Evolutionary conservation across 2,888 invertebrate genomes (phyloP).

Genomic region (Pachycephus smyrnensis): DNA sequence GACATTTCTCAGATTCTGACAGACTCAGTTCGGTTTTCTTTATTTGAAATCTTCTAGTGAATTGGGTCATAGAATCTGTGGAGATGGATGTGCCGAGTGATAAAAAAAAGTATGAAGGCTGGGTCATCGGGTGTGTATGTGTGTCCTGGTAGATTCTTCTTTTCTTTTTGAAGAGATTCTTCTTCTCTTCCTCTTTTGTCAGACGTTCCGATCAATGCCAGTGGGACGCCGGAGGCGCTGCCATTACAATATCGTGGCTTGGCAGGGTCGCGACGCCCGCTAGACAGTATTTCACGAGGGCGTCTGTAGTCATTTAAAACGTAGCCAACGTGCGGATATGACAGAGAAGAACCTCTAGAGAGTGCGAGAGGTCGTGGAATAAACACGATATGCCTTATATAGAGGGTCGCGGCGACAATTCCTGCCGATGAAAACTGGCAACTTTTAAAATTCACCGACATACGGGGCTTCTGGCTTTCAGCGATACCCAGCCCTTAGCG

Average conservation of each 20-base stretch:
- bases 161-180: neutral
- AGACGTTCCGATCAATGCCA: neutral
- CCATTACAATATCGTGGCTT: neutral
- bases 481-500: conserved; percentile 7
- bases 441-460: conserved; percentile 41
- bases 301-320: neutral
- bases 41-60: neutral
- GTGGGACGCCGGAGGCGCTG: neutral
- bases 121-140: neutral
- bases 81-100: neutral
- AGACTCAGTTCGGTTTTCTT: neutral
- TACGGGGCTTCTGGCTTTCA: conserved; percentile 15
- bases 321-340: neutral
- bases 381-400: conserved; percentile 12
- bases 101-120: neutral
- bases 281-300: neutral
- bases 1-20: neutral
- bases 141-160: neutral
- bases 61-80: neutral
- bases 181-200: neutral
- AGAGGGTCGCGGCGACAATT: conserved; percentile 17
- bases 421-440: conserved; percentile 22
- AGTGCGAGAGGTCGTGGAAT: neutral
- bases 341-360: neutral
- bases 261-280: neutral